A percentile compares a stretch with the other conserved stretches of the same genome.
phyloP scores from a whole-genome alignment of 2,113 vertebrate genomes.

The Sander lucioperca region DNA sequence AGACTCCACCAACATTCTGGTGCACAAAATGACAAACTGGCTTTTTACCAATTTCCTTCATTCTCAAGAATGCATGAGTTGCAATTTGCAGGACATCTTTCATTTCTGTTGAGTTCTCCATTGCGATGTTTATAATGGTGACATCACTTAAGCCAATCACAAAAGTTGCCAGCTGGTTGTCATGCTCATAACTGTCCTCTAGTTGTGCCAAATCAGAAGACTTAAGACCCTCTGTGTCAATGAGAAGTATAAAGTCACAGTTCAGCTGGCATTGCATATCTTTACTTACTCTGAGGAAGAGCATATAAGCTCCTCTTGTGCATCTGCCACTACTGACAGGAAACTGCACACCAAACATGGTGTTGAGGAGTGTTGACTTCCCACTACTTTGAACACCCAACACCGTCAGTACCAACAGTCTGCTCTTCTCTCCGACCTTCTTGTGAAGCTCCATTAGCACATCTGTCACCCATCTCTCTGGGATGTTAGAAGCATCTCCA shows the following conservation, averaged over 20 bases:
- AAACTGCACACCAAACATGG: slow-evolving; percentile 89
- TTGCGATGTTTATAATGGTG: slow-evolving; percentile 80
- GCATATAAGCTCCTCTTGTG: slow-evolving; percentile 82
- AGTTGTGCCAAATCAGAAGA: slow-evolving; percentile 59
- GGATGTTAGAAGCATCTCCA: slow-evolving; percentile 77
- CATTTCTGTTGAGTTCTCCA: slow-evolving; percentile 70
- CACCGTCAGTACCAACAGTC: slow-evolving; percentile 70
- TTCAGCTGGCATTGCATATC: slow-evolving; percentile 60
- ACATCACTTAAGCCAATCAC: slow-evolving; percentile 86
- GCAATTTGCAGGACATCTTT: slow-evolving; percentile 74
- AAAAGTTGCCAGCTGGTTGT: slow-evolving; percentile 84
- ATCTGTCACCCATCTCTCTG: slow-evolving; percentile 65
- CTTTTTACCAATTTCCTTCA: slow-evolving; percentile 77
- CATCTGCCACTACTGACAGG: slow-evolving; percentile 82
- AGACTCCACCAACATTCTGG: slow-evolving; percentile 80
- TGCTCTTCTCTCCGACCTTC: slow-evolving; percentile 57
- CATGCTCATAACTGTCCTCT: slow-evolving; percentile 73
- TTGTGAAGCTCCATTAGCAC: slow-evolving; percentile 69
- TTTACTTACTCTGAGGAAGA: slow-evolving; percentile 62
- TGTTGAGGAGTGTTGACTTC: slow-evolving; percentile 88
- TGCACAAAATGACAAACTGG: slow-evolving; percentile 85
- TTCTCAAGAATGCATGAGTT: slow-evolving; percentile 72
- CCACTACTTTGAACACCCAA: slow-evolving; percentile 79
- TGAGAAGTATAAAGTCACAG: slow-evolving; percentile 75
- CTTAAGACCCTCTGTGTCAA: slow-evolving; percentile 77